A percentile compares a stretch with the other conserved stretches of the same genome.
phyloP scores from a whole-genome alignment of 2,888 invertebrate genomes.

The Loripinus fragilis region DNA sequence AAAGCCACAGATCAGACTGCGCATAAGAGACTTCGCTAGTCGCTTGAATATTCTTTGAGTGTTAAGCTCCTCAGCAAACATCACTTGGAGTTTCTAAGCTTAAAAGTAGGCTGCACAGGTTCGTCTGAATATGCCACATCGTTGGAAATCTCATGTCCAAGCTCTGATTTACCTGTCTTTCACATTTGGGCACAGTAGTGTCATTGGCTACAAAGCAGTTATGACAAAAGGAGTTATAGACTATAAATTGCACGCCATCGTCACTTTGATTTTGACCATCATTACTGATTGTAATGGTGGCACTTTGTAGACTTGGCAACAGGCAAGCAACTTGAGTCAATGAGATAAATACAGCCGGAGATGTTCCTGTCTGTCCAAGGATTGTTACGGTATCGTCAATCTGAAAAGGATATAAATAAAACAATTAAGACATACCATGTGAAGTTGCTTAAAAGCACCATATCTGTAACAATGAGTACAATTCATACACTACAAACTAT shows the following conservation, averaged over 20 bases:
- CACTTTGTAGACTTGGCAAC: constrained; percentile 61
- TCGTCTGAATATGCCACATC: too few relatives aligned
- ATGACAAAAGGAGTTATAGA: constrained; percentile 65
- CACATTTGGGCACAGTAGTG: constrained; percentile 16
- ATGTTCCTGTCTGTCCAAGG: constrained; percentile 41
- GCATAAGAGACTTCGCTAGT: too few relatives aligned
- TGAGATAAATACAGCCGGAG: constrained; percentile 59
- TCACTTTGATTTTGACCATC: constrained; percentile 58
- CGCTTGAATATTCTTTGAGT: too few relatives aligned
- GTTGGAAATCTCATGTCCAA: too few relatives aligned
- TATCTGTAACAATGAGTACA: neutral
- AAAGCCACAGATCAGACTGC: too few relatives aligned
- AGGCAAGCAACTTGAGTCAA: constrained; percentile 68
- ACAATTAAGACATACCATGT: too few relatives aligned
- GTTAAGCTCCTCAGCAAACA: too few relatives aligned
- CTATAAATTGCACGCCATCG: constrained; percentile 59
- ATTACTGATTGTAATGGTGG: constrained; percentile 66
- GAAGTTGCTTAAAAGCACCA: too few relatives aligned
- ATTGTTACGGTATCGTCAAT: constrained; percentile 32
- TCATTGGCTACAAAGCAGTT: constrained; percentile 58
- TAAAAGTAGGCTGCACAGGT: too few relatives aligned
- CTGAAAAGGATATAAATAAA: constrained; percentile 35
- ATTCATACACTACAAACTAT: neutral
- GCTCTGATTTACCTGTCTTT: constrained; percentile 25
- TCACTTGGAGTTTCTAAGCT: too few relatives aligned